phyloP scores from a whole-genome alignment of 1,140 invertebrate species.

The Nasonia vitripennis region DNA sequence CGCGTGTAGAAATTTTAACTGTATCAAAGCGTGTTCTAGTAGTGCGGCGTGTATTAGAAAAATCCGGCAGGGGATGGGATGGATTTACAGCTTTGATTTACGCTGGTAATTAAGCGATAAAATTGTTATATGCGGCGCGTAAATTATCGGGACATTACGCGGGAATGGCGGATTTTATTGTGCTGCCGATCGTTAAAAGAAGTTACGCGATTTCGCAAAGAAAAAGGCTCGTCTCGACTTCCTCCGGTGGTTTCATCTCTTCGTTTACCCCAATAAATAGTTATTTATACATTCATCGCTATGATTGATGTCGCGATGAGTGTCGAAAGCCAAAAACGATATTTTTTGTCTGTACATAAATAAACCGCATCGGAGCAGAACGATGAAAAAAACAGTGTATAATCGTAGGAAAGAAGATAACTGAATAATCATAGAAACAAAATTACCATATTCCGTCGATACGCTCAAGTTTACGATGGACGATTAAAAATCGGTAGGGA shows the following conservation, averaged over 20 bases:
- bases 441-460: not conserved
- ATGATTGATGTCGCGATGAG: not conserved
- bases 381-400: not conserved
- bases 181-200: not conserved
- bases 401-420: not conserved
- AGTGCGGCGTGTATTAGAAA: not conserved
- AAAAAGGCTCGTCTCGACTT: not conserved
- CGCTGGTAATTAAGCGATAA: constrained; percentile 24
- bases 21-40: not conserved
- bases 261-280: not conserved
- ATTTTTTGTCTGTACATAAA: not conserved
- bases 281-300: not conserved
- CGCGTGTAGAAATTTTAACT: not conserved
- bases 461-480: not conserved
- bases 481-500: not conserved
- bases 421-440: not conserved
- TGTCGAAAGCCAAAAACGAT: not conserved
- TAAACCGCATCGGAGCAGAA: not conserved
- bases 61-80: not conserved
- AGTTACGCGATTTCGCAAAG: not conserved
- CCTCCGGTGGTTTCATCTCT: not conserved
- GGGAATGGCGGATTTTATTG: constrained; percentile 1
- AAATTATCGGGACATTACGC: constrained; percentile 22
- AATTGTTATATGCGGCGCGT: constrained; percentile 31
- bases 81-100: constrained; percentile 43